Base-by-base conservation (phyloP, 2,113 vertebrate genomes). In the Columba janthina region DNA sequence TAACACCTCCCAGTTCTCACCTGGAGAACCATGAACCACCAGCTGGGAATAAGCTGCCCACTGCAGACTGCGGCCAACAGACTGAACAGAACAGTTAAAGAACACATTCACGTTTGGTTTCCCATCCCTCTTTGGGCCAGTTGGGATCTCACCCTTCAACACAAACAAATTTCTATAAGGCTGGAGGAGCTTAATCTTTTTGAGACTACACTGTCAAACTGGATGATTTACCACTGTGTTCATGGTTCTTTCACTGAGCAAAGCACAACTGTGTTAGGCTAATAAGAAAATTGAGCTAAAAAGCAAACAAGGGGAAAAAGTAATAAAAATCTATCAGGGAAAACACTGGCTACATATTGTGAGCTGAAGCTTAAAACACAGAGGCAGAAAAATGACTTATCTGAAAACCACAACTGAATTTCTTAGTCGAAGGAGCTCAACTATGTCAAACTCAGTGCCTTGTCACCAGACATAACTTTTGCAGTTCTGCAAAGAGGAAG, bases 91-190 rank as follows among this genome's bases (percentile, higher is more conserved):
- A 7, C 12, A 38, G 46, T 19, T 29, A 71, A 73, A 69, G 40
- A 57, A 22, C 2, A 14, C 1, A 0, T 26, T 50, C 31, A 29
- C 2, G 0, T 80, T 62, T 57, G 6, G 69, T 18, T 40, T 48
- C 10, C 34, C 11, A 32, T 56, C 40, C 48, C n/a, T 32, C 31
- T 20, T 51, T 78, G 28, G 28, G 16, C 3, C 29, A 42, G 18
- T 7, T 61, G 16, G 29, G 10, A 88, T 78, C 3, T 25, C 19
- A 34, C 15, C 11, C 32, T 85, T 71, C 57, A 81, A 46, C 15
- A 9, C 8, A 75, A 81, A 29, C 15, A n/a, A 58, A 7, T 5
- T 15, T 40, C 34, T 61, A 0, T 19, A 71, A 61, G 9, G 3
- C 8, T 61, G 3, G 4, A 42, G 4, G 14, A 69, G 34, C 1